These are phyloP conservation scores for Drosophila merina DNA, from an alignment of 2,888 invertebrate genomes.

Conservation along the genomic window DNA sequence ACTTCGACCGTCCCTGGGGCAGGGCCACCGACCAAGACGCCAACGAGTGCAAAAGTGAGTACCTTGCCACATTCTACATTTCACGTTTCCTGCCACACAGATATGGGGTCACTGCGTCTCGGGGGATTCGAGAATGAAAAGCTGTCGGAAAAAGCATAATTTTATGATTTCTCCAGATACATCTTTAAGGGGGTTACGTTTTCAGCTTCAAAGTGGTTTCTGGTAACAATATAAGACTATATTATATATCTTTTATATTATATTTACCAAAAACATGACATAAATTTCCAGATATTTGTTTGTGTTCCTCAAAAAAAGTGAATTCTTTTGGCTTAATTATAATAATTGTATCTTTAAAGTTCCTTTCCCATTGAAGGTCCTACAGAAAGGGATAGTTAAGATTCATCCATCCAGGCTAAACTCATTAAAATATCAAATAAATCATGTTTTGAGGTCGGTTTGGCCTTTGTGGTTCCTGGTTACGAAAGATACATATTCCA, in stretches of 20 bases:
- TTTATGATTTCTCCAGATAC: slow-evolving; percentile 1
- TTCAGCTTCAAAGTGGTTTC: background rate
- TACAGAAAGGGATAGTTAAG: too few species aligned
- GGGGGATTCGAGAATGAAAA: background rate
- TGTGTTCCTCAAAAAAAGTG: too few species aligned
- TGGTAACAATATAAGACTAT: too few species aligned
- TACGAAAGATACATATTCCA: background rate
- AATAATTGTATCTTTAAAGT: too few species aligned
- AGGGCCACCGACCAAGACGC: slow-evolving; percentile 97
- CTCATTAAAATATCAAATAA: background rate
- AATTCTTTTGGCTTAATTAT: too few species aligned
- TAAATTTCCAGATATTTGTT: too few species aligned
- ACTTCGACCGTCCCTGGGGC: slow-evolving; percentile 99
- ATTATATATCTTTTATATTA: too few species aligned
- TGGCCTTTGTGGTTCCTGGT: background rate
- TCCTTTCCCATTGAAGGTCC: too few species aligned
- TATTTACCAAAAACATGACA: too few species aligned
- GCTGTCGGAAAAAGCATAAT: background rate
- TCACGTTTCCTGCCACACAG: background rate
- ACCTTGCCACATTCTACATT: background rate
- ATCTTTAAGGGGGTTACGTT: background rate
- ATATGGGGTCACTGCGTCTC: background rate
- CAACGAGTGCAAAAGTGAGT: slow-evolving; percentile 99
- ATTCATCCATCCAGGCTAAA: background rate
- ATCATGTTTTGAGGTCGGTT: background rate